A percentile compares a stretch with the other conserved stretches of the same genome.
phyloP scores from a whole-genome alignment of 2,113 vertebrate species.

The Tragelaphus buxtoni region DNA sequence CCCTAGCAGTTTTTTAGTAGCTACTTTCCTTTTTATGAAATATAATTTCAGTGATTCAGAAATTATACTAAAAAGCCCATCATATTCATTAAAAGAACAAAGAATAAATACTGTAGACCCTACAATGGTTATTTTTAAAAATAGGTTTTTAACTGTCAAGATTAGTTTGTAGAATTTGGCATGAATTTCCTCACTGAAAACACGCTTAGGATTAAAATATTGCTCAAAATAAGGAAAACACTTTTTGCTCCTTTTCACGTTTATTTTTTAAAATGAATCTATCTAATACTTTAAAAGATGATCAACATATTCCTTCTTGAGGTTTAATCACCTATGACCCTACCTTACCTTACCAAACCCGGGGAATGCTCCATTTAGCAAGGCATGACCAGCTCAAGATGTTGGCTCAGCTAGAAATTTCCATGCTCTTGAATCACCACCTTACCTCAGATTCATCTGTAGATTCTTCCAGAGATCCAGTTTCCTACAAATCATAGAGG shows the following conservation, averaged over 20 bases:
- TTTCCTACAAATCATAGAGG: conserved; percentile 81
- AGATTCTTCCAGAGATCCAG: conserved; percentile 87
- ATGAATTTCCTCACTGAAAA: not conserved
- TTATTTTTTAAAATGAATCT: not conserved
- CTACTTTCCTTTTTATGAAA: not conserved
- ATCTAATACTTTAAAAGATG: not conserved
- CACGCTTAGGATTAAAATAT: not conserved
- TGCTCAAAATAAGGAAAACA: not conserved
- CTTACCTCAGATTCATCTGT: conserved; percentile 98
- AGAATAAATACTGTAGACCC: not conserved
- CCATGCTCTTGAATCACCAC: not conserved
- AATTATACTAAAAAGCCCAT: not conserved
- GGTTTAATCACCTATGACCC: not conserved
- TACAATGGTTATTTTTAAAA: not conserved
- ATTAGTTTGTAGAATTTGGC: not conserved
- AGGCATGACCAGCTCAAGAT: not conserved
- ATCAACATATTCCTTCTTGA: not conserved
- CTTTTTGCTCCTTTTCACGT: not conserved
- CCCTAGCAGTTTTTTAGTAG: not conserved
- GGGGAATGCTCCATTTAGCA: not conserved
- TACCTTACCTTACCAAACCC: not conserved
- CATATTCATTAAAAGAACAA: not conserved
- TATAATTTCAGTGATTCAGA: not conserved
- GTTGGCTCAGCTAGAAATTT: not conserved
- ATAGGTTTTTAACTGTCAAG: not conserved